Percentiles rank a stretch among this genome's conserved stretches.
Evolutionary conservation across 2,888 invertebrate species (phyloP).

Genomic region (Anticlea derivata): DNA sequence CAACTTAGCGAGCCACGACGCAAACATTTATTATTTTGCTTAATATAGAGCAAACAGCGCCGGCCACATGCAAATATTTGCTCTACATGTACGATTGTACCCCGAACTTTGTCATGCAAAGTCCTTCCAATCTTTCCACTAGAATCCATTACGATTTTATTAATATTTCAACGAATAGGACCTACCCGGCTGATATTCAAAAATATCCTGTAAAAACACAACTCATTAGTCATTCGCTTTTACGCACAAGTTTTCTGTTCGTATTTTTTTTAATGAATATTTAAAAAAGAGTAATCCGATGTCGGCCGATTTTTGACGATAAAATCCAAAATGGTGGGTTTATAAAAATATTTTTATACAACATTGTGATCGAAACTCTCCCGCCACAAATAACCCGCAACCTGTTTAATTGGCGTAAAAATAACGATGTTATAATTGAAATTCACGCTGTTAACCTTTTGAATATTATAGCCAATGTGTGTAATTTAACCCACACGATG

Average conservation of each 20-base stretch:
- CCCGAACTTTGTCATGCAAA: not conserved
- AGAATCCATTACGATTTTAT: slow-evolving; percentile 8
- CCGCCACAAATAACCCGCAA: slow-evolving; percentile 58
- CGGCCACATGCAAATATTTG: slow-evolving; percentile 29
- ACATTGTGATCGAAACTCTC: slow-evolving; percentile 47
- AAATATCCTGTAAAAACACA: slow-evolving; percentile 6
- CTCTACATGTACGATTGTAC: slow-evolving; percentile 16
- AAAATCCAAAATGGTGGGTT: slow-evolving; percentile 25
- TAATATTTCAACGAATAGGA: slow-evolving; percentile 4
- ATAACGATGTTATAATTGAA: slow-evolving; percentile 72
- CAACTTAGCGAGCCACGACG: slow-evolving; percentile 51
- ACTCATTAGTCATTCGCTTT: slow-evolving; percentile 5
- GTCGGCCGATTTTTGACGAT: not conserved
- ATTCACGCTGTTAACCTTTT: slow-evolving; percentile 51
- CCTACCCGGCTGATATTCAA: not conserved
- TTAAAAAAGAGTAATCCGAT: slow-evolving; percentile 1
- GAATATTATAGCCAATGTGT: slow-evolving; percentile 19
- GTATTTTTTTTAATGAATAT: slow-evolving; percentile 15
- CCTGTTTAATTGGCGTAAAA: slow-evolving; percentile 76
- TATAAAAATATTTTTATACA: slow-evolving; percentile 33
- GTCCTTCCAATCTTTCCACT: slow-evolving; percentile 1
- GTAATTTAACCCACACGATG: slow-evolving; percentile 11
- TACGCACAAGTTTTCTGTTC: slow-evolving; percentile 1
- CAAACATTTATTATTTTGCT: slow-evolving; percentile 56
- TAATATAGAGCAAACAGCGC: slow-evolving; percentile 42